Percentiles rank a stretch among this genome's conserved stretches.
Conservation (phyloP, 2,113 vertebrate species). For the Takifugu bimaculatus region DNA sequence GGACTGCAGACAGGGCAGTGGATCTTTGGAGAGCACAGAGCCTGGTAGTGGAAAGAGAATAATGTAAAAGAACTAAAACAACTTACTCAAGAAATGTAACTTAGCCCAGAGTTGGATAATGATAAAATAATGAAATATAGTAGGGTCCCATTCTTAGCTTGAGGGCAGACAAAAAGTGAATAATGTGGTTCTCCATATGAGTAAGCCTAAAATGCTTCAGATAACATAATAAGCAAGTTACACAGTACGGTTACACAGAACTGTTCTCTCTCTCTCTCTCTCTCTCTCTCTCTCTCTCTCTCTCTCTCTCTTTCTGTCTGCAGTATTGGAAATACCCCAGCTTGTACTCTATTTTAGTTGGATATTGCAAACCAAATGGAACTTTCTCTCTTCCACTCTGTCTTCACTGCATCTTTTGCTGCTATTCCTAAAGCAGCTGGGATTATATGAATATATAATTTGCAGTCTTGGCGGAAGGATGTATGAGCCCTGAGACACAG, state of each 20-base stretch:
- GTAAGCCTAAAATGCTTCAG: slow-evolving; percentile 34
- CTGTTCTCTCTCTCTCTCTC: slow-evolving; percentile 14
- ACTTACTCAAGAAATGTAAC: slow-evolving; percentile 50
- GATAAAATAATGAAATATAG: slow-evolving; percentile 54
- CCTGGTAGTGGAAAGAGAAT: slow-evolving; percentile 51
- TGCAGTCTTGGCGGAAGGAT: slow-evolving; percentile 54
- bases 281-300: too few relatives aligned
- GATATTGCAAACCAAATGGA: slow-evolving; percentile 35
- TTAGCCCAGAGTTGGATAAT: slow-evolving; percentile 52
- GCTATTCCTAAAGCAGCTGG: slow-evolving; percentile 38
- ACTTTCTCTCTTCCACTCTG: slow-evolving; percentile 15
- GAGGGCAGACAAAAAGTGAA: slow-evolving; percentile 32
- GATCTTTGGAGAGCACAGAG: slow-evolving; percentile 46
- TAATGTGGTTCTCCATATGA: slow-evolving; percentile 44
- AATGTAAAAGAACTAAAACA: slow-evolving; percentile 50
- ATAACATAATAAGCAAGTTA: slow-evolving; percentile 47
- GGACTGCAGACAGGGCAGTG: slow-evolving; percentile 59
- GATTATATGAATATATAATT: slow-evolving; percentile 61
- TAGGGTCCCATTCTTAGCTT: slow-evolving; percentile 40
- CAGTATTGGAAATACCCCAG: slow-evolving; percentile 30
- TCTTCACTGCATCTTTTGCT: slow-evolving; percentile 37
- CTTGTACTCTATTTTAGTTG: slow-evolving; percentile 26
- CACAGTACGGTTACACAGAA: slow-evolving; percentile 18
- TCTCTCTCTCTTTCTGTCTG: background rate
- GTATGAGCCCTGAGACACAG: slow-evolving; percentile 46